A percentile compares a stretch with the other conserved stretches of the same genome.
Conservation (phyloP, 2,113 vertebrate species). For the Otus sunia region DNA sequence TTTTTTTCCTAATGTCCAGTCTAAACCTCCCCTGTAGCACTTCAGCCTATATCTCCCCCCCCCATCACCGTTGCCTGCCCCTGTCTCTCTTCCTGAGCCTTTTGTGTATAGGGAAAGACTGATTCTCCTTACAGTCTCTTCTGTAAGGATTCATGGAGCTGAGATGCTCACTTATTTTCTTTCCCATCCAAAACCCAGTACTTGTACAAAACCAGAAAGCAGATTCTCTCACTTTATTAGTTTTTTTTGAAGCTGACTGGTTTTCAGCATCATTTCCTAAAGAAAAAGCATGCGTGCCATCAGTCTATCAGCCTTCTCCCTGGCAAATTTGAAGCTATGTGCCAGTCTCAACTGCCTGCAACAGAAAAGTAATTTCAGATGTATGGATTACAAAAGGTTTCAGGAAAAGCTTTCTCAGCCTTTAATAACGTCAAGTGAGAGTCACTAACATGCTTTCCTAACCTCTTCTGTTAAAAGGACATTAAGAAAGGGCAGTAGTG, state of each 20-base stretch:
- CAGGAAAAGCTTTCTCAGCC: background rate
- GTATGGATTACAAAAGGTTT: background rate
- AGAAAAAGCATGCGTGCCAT: background rate
- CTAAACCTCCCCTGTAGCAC: background rate
- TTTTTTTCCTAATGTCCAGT: too few relatives aligned
- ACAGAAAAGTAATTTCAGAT: background rate
- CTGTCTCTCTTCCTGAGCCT: background rate
- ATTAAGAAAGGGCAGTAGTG: background rate
- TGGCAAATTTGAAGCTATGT: background rate
- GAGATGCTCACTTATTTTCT: background rate
- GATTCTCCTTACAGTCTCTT: background rate
- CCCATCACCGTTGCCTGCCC: accelerated
- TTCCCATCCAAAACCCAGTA: background rate
- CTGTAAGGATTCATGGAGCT: background rate
- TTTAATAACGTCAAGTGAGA: background rate
- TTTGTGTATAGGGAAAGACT: background rate
- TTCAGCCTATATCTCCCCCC: background rate
- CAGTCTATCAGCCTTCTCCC: background rate
- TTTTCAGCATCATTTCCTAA: background rate
- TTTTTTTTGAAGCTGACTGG: background rate
- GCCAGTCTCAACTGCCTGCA: background rate
- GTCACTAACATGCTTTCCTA: background rate
- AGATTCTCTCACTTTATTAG: background rate
- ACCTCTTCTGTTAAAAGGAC: background rate
- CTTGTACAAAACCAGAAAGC: background rate